Evolutionary conservation across 2,797 vertebrate genomes (phyloP).

Genomic region (Xenopus petersii): DNA sequence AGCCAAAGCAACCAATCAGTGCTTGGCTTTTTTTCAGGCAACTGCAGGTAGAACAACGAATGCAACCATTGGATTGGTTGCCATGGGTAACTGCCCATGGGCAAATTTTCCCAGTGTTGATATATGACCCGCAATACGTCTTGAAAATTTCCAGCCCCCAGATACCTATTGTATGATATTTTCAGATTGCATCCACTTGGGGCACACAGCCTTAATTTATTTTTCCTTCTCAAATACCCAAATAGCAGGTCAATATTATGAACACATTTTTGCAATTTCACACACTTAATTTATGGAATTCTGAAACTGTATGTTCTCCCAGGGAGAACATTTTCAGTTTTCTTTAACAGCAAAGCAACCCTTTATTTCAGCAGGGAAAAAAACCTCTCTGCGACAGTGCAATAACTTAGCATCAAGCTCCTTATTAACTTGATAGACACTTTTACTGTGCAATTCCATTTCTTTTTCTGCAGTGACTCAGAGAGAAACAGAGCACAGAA

Average conservation of each 20-base stretch:
- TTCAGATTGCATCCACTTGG: background rate
- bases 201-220: no score
- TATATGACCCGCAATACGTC: no score
- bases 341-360: background rate
- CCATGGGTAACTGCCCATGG: no score
- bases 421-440: constrained; percentile 6
- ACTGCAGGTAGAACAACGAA: no score
- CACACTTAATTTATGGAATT: background rate
- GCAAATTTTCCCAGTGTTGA: no score
- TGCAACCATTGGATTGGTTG: no score
- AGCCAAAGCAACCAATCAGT: no score
- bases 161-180: background rate
- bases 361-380: no score
- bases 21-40: no score
- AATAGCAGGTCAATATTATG: no score
- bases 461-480: background rate
- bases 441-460: constrained; percentile 6
- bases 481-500: background rate
- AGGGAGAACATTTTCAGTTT: constrained; percentile 22
- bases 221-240: no score
- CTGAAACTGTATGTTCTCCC: background rate
- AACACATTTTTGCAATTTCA: no score
- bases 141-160: background rate
- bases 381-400: background rate
- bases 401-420: constrained; percentile 8